Evolutionary conservation across 2,888 invertebrate genomes (phyloP).

Genomic region (Pollenia griseotomentosa): DNA sequence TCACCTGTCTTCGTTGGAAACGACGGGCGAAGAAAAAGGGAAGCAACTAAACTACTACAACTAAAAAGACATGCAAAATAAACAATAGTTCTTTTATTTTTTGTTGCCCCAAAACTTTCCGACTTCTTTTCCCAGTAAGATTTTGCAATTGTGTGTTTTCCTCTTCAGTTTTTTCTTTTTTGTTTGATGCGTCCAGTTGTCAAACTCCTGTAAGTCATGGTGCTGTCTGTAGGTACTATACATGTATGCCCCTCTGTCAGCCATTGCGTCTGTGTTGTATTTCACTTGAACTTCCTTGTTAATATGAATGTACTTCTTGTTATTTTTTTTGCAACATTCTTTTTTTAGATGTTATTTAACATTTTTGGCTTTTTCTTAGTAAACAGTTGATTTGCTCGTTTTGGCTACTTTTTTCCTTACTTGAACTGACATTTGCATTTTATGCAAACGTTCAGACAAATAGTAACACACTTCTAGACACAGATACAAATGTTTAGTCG

Average conservation of each 20-base stretch:
- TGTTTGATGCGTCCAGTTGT: conserved; percentile 57
- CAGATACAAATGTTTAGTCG: conserved; percentile 8
- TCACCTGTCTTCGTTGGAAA: conserved; percentile 71
- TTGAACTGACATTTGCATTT: conserved; percentile 69
- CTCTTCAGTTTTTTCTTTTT: conserved; percentile 18
- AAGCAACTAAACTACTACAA: conserved; percentile 31
- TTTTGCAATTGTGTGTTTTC: conserved; percentile 27
- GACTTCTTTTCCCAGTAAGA: conserved; percentile 28
- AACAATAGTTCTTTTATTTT: conserved; percentile 41
- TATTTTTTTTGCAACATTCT: not conserved
- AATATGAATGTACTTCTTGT: not conserved
- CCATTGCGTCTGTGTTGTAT: conserved; percentile 40
- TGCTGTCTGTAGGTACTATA: conserved; percentile 5
- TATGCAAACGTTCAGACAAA: conserved; percentile 49
- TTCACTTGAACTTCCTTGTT: conserved; percentile 36
- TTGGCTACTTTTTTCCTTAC: not conserved
- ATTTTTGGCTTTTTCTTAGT: conserved; percentile 24
- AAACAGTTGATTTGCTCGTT: conserved; percentile 37
- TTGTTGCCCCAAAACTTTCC: conserved; percentile 18
- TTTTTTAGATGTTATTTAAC: conserved; percentile 12
- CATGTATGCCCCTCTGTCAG: not conserved
- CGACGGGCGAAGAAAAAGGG: not conserved
- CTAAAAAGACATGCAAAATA: conserved; percentile 55
- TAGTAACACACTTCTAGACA: not conserved
- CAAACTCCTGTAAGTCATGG: conserved; percentile 35